Percentiles rank a stretch among this genome's conserved stretches.
Evolutionary conservation across 2,888 invertebrate genomes (phyloP).

Genomic region (Chrysomela aeneicollis): DNA sequence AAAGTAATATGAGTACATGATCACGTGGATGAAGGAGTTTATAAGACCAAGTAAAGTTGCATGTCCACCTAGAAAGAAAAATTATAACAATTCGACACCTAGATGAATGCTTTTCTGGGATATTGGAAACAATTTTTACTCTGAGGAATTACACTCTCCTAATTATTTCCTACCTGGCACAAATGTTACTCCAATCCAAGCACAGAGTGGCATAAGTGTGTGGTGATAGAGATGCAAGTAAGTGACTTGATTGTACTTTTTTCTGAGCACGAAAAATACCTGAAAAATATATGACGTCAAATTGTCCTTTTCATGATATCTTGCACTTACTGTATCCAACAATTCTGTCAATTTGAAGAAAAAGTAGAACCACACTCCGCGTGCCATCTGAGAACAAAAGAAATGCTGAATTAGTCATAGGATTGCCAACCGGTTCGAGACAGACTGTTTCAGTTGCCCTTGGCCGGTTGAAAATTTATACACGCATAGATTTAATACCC

Average conservation of each 20-base stretch:
- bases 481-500: no score
- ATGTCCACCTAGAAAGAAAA: slow-evolving; percentile 71
- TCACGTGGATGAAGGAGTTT: slow-evolving; percentile 93
- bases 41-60: slow-evolving; percentile 83
- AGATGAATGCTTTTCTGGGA: no score
- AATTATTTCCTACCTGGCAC: slow-evolving; percentile 65
- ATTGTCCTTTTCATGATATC: background rate
- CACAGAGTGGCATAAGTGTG: slow-evolving; percentile 66
- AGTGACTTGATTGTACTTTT: slow-evolving; percentile 73
- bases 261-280: slow-evolving; percentile 73
- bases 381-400: slow-evolving; percentile 52
- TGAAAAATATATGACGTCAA: slow-evolving; percentile 30
- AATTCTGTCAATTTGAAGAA: slow-evolving; percentile 66
- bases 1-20: slow-evolving; percentile 95
- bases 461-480: no score
- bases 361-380: slow-evolving; percentile 63
- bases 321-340: slow-evolving; percentile 63
- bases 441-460: no score
- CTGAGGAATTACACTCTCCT: no score
- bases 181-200: slow-evolving; percentile 65
- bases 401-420: no score
- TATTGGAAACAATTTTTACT: no score
- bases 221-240: slow-evolving; percentile 76
- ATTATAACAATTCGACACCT: no score
- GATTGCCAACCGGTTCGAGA: no score